A percentile compares a stretch with the other conserved stretches of the same genome.
phyloP scores from a whole-genome alignment of 2,113 vertebrate genomes.

The Laterallus jamaicensis region DNA sequence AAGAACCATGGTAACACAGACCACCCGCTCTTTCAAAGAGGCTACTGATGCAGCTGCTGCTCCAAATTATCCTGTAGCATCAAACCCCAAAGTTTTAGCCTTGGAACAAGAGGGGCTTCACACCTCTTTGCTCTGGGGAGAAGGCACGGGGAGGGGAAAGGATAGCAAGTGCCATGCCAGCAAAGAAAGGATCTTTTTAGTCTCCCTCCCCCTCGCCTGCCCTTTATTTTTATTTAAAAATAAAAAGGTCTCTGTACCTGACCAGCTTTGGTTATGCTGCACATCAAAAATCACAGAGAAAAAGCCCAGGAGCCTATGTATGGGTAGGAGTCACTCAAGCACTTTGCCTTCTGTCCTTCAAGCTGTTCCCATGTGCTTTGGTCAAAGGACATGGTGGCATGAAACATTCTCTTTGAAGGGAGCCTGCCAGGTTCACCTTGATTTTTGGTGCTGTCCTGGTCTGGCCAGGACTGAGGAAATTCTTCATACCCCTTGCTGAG shows the following conservation, averaged over 20 bases:
- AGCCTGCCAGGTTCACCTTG: not conserved
- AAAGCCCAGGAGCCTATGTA: rapidly evolving
- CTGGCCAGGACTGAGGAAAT: too few relatives aligned
- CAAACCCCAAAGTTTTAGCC: not conserved
- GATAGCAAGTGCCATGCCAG: not conserved
- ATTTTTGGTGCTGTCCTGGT: not conserved
- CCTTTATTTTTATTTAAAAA: not conserved
- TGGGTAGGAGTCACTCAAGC: not conserved
- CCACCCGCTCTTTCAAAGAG: not conserved
- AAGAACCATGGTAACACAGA: rapidly evolving
- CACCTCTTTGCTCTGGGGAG: not conserved
- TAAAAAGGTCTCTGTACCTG: not conserved
- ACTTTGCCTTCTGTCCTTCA: not conserved
- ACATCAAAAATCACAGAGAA: not conserved
- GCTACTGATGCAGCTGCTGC: rapidly evolving
- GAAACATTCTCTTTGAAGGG: not conserved
- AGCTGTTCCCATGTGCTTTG: not conserved
- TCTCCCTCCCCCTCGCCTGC: not conserved
- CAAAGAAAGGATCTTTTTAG: not conserved
- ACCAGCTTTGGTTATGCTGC: too few relatives aligned
- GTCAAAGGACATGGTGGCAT: not conserved
- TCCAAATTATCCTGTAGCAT: not conserved
- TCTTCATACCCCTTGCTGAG: too few relatives aligned
- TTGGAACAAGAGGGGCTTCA: not conserved
- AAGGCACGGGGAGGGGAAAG: not conserved